Evolutionary conservation across 2,113 vertebrate species (phyloP), one percentile per base, ranked within the genome.

Genomic region (Alethe diademata): DNA sequence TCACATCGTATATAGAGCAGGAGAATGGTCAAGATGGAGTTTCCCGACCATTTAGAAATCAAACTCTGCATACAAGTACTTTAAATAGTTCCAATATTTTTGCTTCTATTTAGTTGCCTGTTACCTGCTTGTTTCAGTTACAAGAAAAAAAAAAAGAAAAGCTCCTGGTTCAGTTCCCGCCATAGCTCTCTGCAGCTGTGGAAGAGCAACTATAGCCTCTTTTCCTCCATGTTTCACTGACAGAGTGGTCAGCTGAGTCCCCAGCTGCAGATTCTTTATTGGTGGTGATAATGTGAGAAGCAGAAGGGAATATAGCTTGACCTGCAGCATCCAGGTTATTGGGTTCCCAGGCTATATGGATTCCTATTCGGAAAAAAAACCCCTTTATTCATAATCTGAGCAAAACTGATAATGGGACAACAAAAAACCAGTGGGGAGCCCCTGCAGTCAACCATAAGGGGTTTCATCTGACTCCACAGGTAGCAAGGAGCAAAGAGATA

Each of bases 271-370:
- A 78, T 87, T 96, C 62, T 90, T 95, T 94, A 94, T 87, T 72
- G 42, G 87, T 82, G 64, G n/a, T 72, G 64, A 93, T 86, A 92
- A 95, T 58, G 28, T 1, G 3, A 96, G 76, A 90, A 93, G 43
- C 91, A 95, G 89, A 97, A 92, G 79, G 87, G 45, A 93, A 40
- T 87, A 91, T 85, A 96, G 89, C 62, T 94, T 95, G 91, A 92
- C 66, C 76, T 94, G 60, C 56, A 82, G 48, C 54, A 57, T 50
- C 43, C 62, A 95, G 66, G 38, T 35, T 88, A n/a, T 14, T n/a
- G 48, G n/a, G 11, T n/a, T 84, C 33, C 57, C 14, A 84, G 48
- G 57, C 48, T 64, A 12, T 14, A 26, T 24, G 73, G 87, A 78
- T 69, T 66, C 71, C 14, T 58, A 61, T 84, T 85, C 16, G 19